A percentile compares a stretch with the other conserved stretches of the same genome.
Conservation (phyloP, 2,113 vertebrate species). For the Calidris pygmaea region DNA sequence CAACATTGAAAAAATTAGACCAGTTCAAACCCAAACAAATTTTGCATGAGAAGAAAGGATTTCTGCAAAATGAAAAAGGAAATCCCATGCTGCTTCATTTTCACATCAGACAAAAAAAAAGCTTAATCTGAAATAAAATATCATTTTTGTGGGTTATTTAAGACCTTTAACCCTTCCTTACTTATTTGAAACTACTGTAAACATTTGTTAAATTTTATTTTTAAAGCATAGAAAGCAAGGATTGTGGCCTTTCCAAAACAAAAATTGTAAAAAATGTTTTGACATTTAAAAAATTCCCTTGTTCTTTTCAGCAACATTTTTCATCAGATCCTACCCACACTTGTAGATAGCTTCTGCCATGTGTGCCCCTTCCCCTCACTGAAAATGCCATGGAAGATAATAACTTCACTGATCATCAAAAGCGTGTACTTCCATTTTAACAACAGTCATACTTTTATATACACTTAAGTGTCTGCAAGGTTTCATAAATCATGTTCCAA, state of each 20-base stretch:
- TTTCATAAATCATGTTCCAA: background rate
- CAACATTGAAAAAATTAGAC: background rate
- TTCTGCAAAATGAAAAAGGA: conserved; percentile 1
- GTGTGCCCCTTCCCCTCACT: background rate
- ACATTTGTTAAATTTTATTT: background rate
- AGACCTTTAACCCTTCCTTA: background rate
- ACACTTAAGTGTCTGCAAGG: background rate
- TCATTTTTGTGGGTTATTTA: background rate
- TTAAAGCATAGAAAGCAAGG: background rate
- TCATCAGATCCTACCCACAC: background rate
- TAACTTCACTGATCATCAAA: background rate
- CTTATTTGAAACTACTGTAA: background rate
- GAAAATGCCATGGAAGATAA: background rate
- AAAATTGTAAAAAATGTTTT: background rate
- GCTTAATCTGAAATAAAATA: background rate
- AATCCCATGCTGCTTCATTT: background rate
- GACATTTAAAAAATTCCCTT: background rate
- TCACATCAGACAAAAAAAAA: background rate
- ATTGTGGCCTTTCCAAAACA: background rate
- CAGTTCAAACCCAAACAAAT: background rate
- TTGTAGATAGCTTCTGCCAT: background rate
- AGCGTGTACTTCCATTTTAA: background rate
- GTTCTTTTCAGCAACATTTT: background rate
- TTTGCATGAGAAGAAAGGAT: background rate
- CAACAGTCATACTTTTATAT: background rate